A percentile compares a stretch with the other conserved stretches of the same genome.
Conservation (phyloP, 2,888 invertebrate species). For the Augiades crinisus region DNA sequence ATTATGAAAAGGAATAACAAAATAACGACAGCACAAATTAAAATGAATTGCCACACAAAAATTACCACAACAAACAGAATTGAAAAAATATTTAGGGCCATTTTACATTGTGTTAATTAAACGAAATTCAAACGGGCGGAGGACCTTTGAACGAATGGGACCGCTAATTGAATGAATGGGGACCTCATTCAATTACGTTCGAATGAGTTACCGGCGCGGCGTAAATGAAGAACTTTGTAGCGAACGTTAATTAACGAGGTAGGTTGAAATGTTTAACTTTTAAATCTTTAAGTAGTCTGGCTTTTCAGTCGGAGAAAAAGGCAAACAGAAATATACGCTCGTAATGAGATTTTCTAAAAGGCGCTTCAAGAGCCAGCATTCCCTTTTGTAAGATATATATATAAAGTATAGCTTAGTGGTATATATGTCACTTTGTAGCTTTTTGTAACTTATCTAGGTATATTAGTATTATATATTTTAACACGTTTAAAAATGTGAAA, state of each 20-base stretch:
- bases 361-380: not conserved
- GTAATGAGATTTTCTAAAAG: slow-evolving; percentile 16
- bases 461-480: too few species aligned
- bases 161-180: slow-evolving; percentile 54
- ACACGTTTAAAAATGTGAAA: too few species aligned
- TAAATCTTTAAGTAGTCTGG: slow-evolving; percentile 20
- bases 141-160: slow-evolving; percentile 35
- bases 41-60: too few species aligned
- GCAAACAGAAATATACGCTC: slow-evolving; percentile 2
- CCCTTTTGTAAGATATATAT: too few species aligned
- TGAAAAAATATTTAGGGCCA: too few species aligned
- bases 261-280: slow-evolving; percentile 20
- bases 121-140: slow-evolving; percentile 39
- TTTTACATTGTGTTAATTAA: not conserved
- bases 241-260: slow-evolving; percentile 30
- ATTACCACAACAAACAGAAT: too few species aligned
- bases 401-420: too few species aligned
- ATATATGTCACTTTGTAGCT: too few species aligned
- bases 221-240: slow-evolving; percentile 37
- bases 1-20: too few species aligned
- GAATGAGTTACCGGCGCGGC: slow-evolving; percentile 38
- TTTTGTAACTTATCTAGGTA: too few species aligned
- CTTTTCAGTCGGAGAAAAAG: slow-evolving; percentile 8
- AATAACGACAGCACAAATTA: too few species aligned
- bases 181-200: slow-evolving; percentile 48